A percentile compares a stretch with the other conserved stretches of the same genome.
Evolutionary conservation across 2,113 vertebrate species (phyloP).

Genomic region (Podilymbus podiceps): DNA sequence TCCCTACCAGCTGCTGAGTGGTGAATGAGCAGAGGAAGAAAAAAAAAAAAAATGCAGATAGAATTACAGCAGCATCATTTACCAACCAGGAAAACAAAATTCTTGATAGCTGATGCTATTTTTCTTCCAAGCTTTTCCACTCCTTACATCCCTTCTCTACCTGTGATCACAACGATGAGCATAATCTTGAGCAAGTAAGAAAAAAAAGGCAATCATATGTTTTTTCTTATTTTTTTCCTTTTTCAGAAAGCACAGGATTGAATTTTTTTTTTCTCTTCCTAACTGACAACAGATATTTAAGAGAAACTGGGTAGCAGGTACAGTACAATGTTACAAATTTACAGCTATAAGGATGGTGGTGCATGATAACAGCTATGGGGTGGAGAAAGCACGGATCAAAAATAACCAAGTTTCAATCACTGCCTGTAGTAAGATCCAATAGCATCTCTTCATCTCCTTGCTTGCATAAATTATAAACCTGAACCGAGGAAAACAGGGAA

Average conservation of each 20-base stretch:
- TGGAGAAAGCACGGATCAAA: slow-evolving; percentile 69
- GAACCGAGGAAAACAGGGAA: slow-evolving; percentile 65
- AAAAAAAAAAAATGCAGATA: slow-evolving; percentile 75
- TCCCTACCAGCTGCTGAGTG: slow-evolving; percentile 82
- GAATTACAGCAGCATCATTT: slow-evolving; percentile 84
- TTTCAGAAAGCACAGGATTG: slow-evolving; percentile 53
- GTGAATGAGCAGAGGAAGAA: slow-evolving; percentile 68
- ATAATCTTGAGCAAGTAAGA: not conserved
- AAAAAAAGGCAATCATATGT: slow-evolving; percentile 21
- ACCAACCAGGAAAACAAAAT: slow-evolving; percentile 73
- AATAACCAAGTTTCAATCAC: slow-evolving; percentile 79
- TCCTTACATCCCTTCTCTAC: slow-evolving; percentile 54
- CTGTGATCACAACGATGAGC: slow-evolving; percentile 24
- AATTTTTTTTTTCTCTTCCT: slow-evolving; percentile 69
- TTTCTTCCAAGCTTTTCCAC: slow-evolving; percentile 48
- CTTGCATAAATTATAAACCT: slow-evolving; percentile 79
- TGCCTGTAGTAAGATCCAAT: slow-evolving; percentile 76
- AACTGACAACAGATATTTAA: slow-evolving; percentile 75
- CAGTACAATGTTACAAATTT: slow-evolving; percentile 68
- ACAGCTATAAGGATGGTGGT: slow-evolving; percentile 74
- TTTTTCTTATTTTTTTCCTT: slow-evolving; percentile 57
- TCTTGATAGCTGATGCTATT: slow-evolving; percentile 66
- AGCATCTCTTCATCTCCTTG: slow-evolving; percentile 65
- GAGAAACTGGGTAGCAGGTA: slow-evolving; percentile 79
- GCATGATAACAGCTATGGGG: slow-evolving; percentile 75